These are phyloP conservation scores for Alosa alosa DNA, from an alignment of 2,113 vertebrate genomes.

Conservation along the genomic window DNA sequence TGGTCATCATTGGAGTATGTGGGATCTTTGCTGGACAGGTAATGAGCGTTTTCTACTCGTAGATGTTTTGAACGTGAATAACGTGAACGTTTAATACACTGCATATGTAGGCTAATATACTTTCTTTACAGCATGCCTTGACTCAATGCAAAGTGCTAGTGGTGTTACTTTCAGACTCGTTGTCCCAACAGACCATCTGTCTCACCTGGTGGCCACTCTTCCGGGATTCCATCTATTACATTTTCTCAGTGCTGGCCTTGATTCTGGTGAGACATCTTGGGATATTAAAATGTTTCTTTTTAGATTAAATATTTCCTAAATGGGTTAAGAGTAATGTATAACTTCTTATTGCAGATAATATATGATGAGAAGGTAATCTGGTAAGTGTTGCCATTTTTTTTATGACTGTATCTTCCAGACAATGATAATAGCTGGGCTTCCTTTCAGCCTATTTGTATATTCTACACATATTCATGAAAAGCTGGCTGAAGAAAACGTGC, in stretches of 20 bases:
- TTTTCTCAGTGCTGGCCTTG: slow-evolving; percentile 73
- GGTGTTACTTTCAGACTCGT: background rate
- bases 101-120: background rate
- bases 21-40: slow-evolving; percentile 75
- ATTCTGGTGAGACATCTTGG: slow-evolving; percentile 67
- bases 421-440: too few relatives aligned
- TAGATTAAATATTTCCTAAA: background rate
- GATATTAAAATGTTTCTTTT: background rate
- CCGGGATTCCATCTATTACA: slow-evolving; percentile 73
- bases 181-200: slow-evolving; percentile 59
- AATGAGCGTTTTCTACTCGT: slow-evolving; percentile 8
- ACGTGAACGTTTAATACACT: too few relatives aligned
- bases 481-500: too few relatives aligned
- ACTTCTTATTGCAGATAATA: slow-evolving; percentile 67
- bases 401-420: too few relatives aligned
- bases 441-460: too few relatives aligned
- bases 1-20: slow-evolving; percentile 78
- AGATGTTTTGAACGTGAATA: too few relatives aligned
- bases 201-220: slow-evolving; percentile 79
- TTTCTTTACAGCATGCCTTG: background rate
- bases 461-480: too few relatives aligned
- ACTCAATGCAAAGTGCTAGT: background rate
- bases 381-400: slow-evolving; percentile 54
- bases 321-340: background rate
- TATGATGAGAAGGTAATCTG: slow-evolving; percentile 76